Base-by-base conservation (phyloP, 2,113 vertebrate species). In the Centropus bengalensis region DNA sequence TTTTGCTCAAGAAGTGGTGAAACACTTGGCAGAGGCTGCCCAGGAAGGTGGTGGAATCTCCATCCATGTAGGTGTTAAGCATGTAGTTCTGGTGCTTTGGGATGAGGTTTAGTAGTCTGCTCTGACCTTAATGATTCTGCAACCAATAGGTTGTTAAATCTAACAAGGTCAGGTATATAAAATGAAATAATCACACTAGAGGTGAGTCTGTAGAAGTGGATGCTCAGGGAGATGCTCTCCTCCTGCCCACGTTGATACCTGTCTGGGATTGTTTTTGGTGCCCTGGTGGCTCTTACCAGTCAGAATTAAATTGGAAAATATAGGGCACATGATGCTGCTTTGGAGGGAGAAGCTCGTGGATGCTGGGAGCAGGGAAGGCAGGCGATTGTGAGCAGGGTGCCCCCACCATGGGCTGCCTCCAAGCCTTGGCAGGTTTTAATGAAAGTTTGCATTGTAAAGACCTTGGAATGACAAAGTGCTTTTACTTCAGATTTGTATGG, bases 341-440 rank as follows among this genome's bases (percentile, higher is more conserved):
- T 36, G 36, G 36, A 36, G 36, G 36, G 36, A 36, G 36, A 7
- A 36, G 36, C 36, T 36, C 36, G 36, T 36, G 36, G 36, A 36
- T 36, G 36, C 36, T 36, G 36, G 36, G 36, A 36, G 36, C 36
- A 36, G 12, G 55, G 51, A 24, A 47, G 42, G 67, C 44, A 32
- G 71, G 30, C 1, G 6, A 44, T 2, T 2, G 27, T 3, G 42
- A 56, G 28, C 1, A 17, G 59, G 0, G 0, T 83, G 77, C 27
- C 32, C 77, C 59, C 38, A 6, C 38, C 52, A 0, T 1, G 14
- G 10, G 49, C 68, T 64, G 49, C 68, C 75, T 56, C 38, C 64
- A 4, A 8, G 30, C 69, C 33, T 44, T 0, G 0, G 9, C 6
- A 7, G 42, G n/a, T 26, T 75, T 80, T 40, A 19, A 54, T 70